phyloP scores from a whole-genome alignment of 2,797 vertebrate species.

The Pantherophis vulpinus region DNA sequence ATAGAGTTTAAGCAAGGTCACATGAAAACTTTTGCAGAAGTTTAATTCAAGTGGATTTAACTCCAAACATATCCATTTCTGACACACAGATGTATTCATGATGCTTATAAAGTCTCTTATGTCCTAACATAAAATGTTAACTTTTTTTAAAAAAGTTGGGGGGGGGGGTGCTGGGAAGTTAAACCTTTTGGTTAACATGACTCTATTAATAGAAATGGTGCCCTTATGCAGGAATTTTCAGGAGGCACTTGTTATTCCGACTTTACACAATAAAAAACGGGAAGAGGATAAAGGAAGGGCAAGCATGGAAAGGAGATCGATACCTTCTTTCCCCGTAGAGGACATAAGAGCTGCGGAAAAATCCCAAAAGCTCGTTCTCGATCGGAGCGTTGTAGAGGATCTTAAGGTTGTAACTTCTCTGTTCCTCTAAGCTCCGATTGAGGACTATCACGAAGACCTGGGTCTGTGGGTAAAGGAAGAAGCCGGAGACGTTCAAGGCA shows the following conservation, averaged over 20 bases:
- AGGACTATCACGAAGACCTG: constrained; percentile 90
- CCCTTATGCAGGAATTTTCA: too few species aligned
- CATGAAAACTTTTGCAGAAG: not conserved
- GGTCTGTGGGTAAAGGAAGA: constrained; percentile 83
- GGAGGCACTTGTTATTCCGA: not conserved
- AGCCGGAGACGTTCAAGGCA: constrained; percentile 81
- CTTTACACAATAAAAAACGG: too few species aligned
- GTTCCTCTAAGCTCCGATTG: constrained; percentile 86
- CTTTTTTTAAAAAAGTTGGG: not conserved
- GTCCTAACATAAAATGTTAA: not conserved
- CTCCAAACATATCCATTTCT: not conserved
- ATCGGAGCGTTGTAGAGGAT: constrained; percentile 87
- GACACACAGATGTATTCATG: not conserved
- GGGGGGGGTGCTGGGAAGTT: not conserved
- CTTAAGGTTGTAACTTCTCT: constrained; percentile 86
- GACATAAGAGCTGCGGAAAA: constrained; percentile 92
- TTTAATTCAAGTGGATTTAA: not conserved
- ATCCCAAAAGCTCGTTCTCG: constrained; percentile 91
- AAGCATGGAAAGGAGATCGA: not conserved
- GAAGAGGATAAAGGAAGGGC: too few species aligned
- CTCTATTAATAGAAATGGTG: not conserved
- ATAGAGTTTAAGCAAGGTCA: not conserved
- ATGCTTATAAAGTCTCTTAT: not conserved
- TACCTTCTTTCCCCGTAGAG: constrained; percentile 89
- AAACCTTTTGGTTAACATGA: not conserved